These are phyloP conservation scores for Mus spretus DNA, from an alignment of 2,797 vertebrate genomes.

Conservation along the genomic window DNA sequence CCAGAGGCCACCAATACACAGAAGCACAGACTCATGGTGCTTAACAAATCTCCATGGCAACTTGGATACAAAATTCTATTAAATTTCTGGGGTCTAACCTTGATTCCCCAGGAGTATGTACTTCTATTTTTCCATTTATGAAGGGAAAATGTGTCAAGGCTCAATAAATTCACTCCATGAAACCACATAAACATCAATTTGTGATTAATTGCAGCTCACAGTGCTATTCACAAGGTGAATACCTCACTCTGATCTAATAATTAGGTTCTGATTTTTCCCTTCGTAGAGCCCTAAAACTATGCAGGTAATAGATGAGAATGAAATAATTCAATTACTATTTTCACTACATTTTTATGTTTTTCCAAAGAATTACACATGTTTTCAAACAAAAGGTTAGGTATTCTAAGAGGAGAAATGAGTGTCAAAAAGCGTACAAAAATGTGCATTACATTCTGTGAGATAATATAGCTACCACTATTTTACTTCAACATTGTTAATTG, in stretches of 20 bases:
- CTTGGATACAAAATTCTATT: constrained; percentile 20
- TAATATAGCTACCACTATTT: not conserved
- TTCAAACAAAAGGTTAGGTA: constrained; percentile 4
- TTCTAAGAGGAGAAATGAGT: constrained; percentile 16
- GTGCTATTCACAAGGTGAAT: constrained; percentile 35
- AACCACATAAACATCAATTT: constrained; percentile 37
- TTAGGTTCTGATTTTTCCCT: constrained; percentile 30
- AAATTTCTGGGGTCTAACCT: constrained; percentile 27
- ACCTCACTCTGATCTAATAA: constrained; percentile 44
- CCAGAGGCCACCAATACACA: not conserved
- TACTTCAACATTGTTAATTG: not conserved
- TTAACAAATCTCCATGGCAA: constrained; percentile 59
- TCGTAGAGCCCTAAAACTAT: not conserved
- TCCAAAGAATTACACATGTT: not conserved
- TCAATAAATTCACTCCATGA: constrained; percentile 50
- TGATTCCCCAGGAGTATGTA: constrained; percentile 51
- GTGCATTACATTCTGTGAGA: not conserved
- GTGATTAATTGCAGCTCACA: constrained; percentile 33
- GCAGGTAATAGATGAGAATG: constrained; percentile 23
- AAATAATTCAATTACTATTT: constrained; percentile 60
- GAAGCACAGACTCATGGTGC: not conserved
- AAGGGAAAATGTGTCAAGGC: constrained; percentile 17
- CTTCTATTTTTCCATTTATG: constrained; percentile 60
- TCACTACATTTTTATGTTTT: not conserved
- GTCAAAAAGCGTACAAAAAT: not conserved